Conservation (phyloP, 2,113 vertebrate genomes). For the Gymnorhina tibicen region DNA sequence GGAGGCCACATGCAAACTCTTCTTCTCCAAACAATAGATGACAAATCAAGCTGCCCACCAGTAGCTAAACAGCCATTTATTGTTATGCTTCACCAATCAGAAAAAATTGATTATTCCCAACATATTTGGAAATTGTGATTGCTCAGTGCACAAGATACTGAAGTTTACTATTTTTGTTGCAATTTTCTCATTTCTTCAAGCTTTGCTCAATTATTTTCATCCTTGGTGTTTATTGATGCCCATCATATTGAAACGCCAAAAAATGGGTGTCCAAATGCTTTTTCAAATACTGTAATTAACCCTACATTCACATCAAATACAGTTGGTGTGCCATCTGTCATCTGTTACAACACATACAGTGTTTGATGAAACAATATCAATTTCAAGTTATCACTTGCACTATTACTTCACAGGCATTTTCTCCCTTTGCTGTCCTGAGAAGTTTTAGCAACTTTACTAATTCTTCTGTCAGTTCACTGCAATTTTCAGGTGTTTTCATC, state of each 20-base stretch:
- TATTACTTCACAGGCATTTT: background rate
- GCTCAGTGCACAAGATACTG: background rate
- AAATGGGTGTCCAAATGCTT: constrained; percentile 4
- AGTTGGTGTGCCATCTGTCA: constrained; percentile 5
- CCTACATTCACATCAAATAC: background rate
- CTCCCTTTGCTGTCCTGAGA: background rate
- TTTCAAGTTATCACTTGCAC: background rate
- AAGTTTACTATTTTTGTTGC: background rate
- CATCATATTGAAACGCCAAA: background rate
- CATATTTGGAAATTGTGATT: background rate
- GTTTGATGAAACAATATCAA: background rate
- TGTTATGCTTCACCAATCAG: background rate
- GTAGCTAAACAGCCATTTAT: background rate
- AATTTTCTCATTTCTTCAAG: constrained; percentile 3
- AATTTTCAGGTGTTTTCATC: background rate
- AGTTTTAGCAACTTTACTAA: background rate
- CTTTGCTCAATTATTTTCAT: background rate
- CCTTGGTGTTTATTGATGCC: background rate
- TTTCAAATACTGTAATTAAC: constrained; percentile 14
- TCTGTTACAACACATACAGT: background rate
- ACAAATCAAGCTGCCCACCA: background rate
- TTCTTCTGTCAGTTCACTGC: background rate
- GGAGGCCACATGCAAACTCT: background rate
- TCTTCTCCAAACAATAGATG: background rate
- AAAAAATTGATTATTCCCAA: background rate